Percentiles rank a stretch among this genome's conserved stretches.
Conservation (phyloP, 2,113 vertebrate species). For the Petrocephalus microphthalmus region DNA sequence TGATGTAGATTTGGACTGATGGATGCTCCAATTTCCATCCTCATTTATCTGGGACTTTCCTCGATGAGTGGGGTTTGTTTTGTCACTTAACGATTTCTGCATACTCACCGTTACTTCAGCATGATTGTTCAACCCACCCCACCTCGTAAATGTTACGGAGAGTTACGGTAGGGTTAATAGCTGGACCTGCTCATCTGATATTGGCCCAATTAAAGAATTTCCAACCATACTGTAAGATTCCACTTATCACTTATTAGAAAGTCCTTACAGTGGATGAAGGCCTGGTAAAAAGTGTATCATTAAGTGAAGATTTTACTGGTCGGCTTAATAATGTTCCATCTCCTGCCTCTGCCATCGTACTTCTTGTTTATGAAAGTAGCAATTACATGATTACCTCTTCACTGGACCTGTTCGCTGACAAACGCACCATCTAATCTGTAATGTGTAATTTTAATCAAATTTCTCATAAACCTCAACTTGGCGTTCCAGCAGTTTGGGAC, state of each 20-base stretch:
- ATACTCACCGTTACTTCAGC: conserved; percentile 37
- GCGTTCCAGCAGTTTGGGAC: conserved; percentile 47
- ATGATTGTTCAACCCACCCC: not conserved
- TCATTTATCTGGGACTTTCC: not conserved
- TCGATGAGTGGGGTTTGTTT: conserved; percentile 34
- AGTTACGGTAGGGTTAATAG: conserved; percentile 21
- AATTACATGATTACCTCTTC: conserved; percentile 63
- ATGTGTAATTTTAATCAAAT: conserved; percentile 61
- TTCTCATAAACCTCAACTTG: conserved; percentile 48
- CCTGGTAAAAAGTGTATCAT: conserved; percentile 45
- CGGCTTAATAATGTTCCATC: conserved; percentile 32
- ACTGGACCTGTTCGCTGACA: conserved; percentile 37
- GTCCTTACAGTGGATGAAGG: conserved; percentile 26
- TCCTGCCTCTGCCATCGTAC: conserved; percentile 44
- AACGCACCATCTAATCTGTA: conserved; percentile 37
- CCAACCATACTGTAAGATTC: conserved; percentile 30
- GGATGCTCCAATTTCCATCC: too few species aligned
- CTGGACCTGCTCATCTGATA: not conserved
- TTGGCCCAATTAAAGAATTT: conserved; percentile 34
- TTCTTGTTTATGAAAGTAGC: conserved; percentile 65
- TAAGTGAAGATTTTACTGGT: conserved; percentile 43
- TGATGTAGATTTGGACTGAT: not conserved
- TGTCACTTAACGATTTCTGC: not conserved
- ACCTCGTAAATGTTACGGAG: conserved; percentile 32
- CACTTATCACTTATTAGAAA: conserved; percentile 45